Evolutionary conservation across 2,888 invertebrate species (phyloP).

Genomic region (Limnephilus auricula): DNA sequence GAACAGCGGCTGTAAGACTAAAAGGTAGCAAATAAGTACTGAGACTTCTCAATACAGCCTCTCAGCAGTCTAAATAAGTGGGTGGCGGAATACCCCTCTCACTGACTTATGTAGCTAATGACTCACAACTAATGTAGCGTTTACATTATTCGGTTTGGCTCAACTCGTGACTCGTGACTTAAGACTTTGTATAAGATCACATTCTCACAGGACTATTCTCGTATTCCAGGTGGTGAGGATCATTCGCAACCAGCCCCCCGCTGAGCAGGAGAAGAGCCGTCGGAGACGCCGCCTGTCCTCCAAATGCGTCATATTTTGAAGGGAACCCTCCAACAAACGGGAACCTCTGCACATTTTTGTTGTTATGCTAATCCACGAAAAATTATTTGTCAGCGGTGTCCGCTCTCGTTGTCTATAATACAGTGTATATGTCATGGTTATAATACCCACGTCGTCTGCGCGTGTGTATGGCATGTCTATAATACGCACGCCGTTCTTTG

Average conservation of each 20-base stretch:
- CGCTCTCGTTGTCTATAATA: constrained; percentile 39
- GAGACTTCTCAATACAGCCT: too few relatives aligned
- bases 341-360: not conserved
- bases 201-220: not conserved
- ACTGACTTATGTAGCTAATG: too few relatives aligned
- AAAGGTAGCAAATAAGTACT: too few relatives aligned
- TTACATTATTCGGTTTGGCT: too few relatives aligned
- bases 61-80: too few relatives aligned
- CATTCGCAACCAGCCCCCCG: constrained; percentile 86
- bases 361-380: constrained; percentile 45
- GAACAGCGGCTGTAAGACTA: too few relatives aligned
- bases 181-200: not conserved
- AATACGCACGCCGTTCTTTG: not conserved
- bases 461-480: not conserved
- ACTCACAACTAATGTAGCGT: too few relatives aligned
- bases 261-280: constrained; percentile 81
- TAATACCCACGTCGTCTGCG: not conserved
- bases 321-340: constrained; percentile 31
- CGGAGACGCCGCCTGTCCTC: constrained; percentile 77
- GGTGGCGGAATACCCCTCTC: too few relatives aligned
- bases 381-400: constrained; percentile 40
- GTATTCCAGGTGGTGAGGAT: constrained; percentile 84
- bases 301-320: constrained; percentile 76
- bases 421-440: constrained; percentile 2
- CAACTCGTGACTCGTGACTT: too few relatives aligned